Percentiles rank a stretch among this genome's conserved stretches.
Conservation (phyloP, 2,888 invertebrate genomes). For the Meiosimyza decipiens region DNA sequence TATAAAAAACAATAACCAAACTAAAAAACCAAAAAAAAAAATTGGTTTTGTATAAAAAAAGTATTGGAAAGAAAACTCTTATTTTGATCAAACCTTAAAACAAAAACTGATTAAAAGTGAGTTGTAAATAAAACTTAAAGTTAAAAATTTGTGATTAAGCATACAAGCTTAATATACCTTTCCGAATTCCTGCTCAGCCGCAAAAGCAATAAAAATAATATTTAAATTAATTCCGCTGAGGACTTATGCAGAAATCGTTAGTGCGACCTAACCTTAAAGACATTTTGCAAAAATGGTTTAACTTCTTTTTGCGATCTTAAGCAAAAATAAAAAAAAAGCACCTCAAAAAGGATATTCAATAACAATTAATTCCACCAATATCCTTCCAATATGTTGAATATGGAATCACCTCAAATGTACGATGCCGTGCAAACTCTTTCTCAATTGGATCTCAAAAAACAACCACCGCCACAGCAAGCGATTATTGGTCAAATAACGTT, state of each 20-base stretch:
- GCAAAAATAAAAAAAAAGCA: neutral
- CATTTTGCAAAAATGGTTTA: conserved; percentile 41
- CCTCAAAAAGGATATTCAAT: neutral
- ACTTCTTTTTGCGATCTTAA: neutral
- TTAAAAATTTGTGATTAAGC: neutral
- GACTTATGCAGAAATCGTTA: neutral
- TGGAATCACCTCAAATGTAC: conserved; percentile 69
- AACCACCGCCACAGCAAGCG: conserved; percentile 64
- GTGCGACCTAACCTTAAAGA: neutral
- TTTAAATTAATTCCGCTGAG: neutral
- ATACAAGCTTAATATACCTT: neutral
- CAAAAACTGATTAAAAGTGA: too few species aligned
- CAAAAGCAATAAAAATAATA: conserved; percentile 45
- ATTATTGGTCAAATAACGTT: conserved; percentile 65
- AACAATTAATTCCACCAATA: neutral
- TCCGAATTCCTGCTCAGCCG: too few species aligned
- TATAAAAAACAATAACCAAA: neutral
- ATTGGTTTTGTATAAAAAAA: neutral
- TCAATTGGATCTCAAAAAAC: conserved; percentile 66
- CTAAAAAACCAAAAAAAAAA: neutral
- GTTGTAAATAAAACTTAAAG: neutral
- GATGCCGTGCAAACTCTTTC: conserved; percentile 67
- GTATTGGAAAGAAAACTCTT: too few species aligned
- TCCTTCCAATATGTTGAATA: conserved; percentile 63
- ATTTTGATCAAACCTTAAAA: too few species aligned